A percentile compares a stretch with the other conserved stretches of the same genome.
These are phyloP conservation scores for Drosophila santomea DNA, from an alignment of 1,140 invertebrate genomes.

Conservation along the genomic window DNA sequence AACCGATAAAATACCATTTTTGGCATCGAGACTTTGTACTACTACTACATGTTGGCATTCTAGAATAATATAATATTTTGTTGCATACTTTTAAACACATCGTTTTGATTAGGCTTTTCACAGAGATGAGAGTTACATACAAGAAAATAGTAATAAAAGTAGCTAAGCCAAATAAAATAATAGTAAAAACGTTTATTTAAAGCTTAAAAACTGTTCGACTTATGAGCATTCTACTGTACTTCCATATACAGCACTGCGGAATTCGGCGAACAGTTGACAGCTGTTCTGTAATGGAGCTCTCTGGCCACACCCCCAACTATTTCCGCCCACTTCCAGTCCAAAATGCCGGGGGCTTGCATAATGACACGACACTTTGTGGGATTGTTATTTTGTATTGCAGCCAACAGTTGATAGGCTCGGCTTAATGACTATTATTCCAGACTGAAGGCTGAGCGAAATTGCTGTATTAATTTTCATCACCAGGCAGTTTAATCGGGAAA, in stretches of 20 bases:
- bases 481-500: conserved; percentile 20
- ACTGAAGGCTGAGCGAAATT: conserved; percentile 51
- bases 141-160: too few relatives aligned
- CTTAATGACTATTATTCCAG: conserved; percentile 22
- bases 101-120: too few relatives aligned
- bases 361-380: conserved; percentile 46
- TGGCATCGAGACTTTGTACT: neutral
- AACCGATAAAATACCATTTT: neutral
- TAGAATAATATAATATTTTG: too few relatives aligned
- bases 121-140: too few relatives aligned
- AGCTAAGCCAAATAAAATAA: too few relatives aligned
- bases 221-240: neutral
- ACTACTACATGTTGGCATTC: neutral
- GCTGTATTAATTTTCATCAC: conserved; percentile 67
- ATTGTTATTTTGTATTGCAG: conserved; percentile 35
- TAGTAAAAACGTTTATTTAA: too few relatives aligned
- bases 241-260: conserved; percentile 14
- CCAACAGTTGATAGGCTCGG: conserved; percentile 51
- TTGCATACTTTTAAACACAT: too few relatives aligned
- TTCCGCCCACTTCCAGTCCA: conserved; percentile 21
- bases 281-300: conserved; percentile 25
- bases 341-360: conserved; percentile 33
- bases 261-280: conserved; percentile 38
- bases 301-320: conserved; percentile 21
- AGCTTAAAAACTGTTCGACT: too few relatives aligned